Conservation (phyloP, 1,140 invertebrate genomes). For the Anagrus nilaparvatae region DNA sequence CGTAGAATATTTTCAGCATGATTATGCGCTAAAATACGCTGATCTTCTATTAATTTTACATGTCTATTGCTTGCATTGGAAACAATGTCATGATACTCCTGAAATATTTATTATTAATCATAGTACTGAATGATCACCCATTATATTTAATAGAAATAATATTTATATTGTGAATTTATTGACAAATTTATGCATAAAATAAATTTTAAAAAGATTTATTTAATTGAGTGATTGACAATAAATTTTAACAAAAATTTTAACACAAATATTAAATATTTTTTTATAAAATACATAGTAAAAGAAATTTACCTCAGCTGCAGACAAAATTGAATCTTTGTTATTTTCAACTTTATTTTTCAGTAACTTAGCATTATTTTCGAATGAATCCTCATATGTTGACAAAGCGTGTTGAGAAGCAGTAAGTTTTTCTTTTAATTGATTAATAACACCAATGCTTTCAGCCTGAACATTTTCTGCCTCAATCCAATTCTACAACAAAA, state of each 20-base stretch:
- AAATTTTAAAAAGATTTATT: constrained; percentile 3
- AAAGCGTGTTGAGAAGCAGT: constrained; percentile 19
- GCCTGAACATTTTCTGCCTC: constrained; percentile 17
- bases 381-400: constrained; percentile 19
- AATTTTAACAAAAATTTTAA: not conserved
- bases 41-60: constrained; percentile 20
- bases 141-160: no score
- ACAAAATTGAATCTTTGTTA: constrained; percentile 19
- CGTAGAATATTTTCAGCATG: constrained; percentile 18
- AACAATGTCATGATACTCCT: constrained; percentile 26
- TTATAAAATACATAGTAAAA: no score
- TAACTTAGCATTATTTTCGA: constrained; percentile 18
- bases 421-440: constrained; percentile 26
- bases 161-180: no score
- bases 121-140: not conserved
- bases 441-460: constrained; percentile 20
- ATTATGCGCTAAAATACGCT: constrained; percentile 15
- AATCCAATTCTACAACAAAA: constrained; percentile 22
- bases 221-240: no score
- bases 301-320: constrained; percentile 22
- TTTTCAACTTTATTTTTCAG: constrained; percentile 20
- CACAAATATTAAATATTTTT: not conserved
- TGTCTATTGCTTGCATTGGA: constrained; percentile 22
- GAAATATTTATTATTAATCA: constrained; percentile 13
- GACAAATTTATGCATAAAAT: no score